Evolutionary conservation across 2,113 vertebrate species (phyloP), one percentile per base, ranked within the genome.

Genomic region (Cairina moschata): DNA sequence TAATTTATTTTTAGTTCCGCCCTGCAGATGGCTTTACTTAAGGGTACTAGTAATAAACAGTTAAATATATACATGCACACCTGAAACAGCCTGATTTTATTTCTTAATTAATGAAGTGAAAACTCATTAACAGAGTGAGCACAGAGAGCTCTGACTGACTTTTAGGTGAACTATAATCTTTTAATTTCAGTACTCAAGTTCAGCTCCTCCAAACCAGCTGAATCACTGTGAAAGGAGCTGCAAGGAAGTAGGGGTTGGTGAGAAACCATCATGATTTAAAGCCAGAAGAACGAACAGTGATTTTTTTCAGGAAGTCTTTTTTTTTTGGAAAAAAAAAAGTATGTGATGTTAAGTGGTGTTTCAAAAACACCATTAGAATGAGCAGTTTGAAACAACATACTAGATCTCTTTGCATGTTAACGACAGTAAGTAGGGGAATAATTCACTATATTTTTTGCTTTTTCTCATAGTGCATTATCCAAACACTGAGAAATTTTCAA

Each of bases 181-280:
- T 55, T 18, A 18, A 42, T 59, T 62, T 77, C 44, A 69, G 36
- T 38, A 90, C 34, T 44, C 28, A 73, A 80, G 5, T 88, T 94
- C 52, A 89, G 69, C 32, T 85, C 81, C 60, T 85, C 77, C 69
- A 87, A 88, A 96, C 8, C 32, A 92, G 54, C 44, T 91, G 88
- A 96, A 94, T 82, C 72, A 79, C 76, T 42, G 46, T 83, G 78
- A 90, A 96, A 93, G 36, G 56, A 93, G 83, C 55, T 74, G 69
- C 12, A 40, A 66, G 21, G 40, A 74, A 72, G 86, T 44, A 95
- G 84, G 50, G 84, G 31, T 17, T 72, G 60, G 48, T 73, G 63
- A 86, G 68, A 96, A 85, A 93, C 21, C 40, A 42, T 31, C 32
- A 63, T 34, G 26, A 92, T 71, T 73, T 92, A 85, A 93, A 95